Evolutionary conservation across 2,113 vertebrate genomes (phyloP).

Genomic region (Canis aureus): DNA sequence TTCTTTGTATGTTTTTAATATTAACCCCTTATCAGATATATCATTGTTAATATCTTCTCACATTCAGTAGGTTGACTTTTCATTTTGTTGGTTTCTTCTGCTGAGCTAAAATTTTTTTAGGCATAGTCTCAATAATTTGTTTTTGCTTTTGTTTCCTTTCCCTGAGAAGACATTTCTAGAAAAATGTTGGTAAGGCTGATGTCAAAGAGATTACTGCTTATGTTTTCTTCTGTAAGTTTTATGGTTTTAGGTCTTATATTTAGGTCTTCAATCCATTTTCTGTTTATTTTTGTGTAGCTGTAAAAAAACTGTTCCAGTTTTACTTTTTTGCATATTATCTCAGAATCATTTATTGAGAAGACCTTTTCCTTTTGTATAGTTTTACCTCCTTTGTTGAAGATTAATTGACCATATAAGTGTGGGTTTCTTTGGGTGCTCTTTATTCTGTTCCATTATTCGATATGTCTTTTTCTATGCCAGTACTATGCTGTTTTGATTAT

Average conservation of each 20-base stretch:
- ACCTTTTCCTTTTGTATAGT: not conserved
- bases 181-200: not conserved
- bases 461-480: not conserved
- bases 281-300: not conserved
- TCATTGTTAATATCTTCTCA: no score
- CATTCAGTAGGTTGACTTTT: not conserved
- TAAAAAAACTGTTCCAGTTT: not conserved
- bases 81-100: not conserved
- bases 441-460: not conserved
- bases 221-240: not conserved
- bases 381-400: not conserved
- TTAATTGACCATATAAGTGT: not conserved
- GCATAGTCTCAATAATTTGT: not conserved
- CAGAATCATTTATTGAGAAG: not conserved
- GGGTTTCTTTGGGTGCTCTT: not conserved
- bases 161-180: not conserved
- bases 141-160: not conserved
- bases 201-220: not conserved
- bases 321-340: not conserved
- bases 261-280: not conserved
- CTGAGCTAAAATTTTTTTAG: not conserved
- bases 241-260: not conserved
- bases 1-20: not conserved
- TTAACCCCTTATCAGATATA: not conserved
- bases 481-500: not conserved